Conservation (phyloP, 1,140 invertebrate species). For the Zelostemma sp. region DNA sequence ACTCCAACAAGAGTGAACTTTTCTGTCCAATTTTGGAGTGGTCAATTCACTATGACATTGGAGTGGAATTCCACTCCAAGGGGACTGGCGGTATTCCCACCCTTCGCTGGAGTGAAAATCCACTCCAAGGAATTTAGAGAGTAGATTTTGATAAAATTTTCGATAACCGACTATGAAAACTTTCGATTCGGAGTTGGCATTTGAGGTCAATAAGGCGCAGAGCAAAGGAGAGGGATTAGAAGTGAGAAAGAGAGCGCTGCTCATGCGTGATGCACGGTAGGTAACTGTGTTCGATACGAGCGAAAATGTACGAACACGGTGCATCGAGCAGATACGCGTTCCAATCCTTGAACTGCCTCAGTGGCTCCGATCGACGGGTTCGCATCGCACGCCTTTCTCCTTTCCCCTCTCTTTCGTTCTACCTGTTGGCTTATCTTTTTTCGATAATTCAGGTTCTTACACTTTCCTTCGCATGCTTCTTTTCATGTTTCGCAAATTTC, state of each 20-base stretch:
- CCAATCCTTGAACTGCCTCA: constrained; percentile 4
- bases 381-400: constrained; percentile 3
- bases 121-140: too few relatives aligned
- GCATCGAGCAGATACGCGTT: background rate
- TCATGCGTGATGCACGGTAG: background rate
- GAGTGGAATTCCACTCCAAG: too few relatives aligned
- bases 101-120: too few relatives aligned
- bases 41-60: too few relatives aligned
- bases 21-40: too few relatives aligned
- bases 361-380: background rate
- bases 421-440: background rate
- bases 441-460: constrained; percentile 4
- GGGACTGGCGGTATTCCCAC: too few relatives aligned
- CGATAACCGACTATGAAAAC: background rate
- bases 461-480: background rate
- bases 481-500: background rate
- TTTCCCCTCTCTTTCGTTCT: constrained; percentile 1
- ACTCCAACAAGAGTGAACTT: too few relatives aligned
- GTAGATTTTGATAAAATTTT: too few relatives aligned
- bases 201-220: constrained; percentile 1
- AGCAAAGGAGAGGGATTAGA: background rate
- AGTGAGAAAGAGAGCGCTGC: constrained; percentile 1
- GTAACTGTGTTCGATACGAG: background rate
- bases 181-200: background rate
- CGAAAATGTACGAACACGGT: background rate